These are phyloP conservation scores for Allolobophora icterica DNA, from an alignment of 2,888 invertebrate species.

Conservation along the genomic window DNA sequence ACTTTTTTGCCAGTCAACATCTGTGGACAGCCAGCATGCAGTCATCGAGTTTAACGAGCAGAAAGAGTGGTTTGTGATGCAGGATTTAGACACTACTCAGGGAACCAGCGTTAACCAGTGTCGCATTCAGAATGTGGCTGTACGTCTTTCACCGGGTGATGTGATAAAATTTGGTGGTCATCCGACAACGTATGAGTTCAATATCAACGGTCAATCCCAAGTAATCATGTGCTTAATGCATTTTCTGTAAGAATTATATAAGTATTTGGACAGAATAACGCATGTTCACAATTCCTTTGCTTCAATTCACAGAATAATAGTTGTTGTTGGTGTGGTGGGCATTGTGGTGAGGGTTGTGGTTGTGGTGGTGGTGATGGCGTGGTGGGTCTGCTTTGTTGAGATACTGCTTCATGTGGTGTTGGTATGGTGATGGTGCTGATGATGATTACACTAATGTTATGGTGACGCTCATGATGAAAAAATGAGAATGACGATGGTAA, in stretches of 20 bases:
- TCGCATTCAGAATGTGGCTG: constrained; percentile 64
- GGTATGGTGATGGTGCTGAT: not conserved
- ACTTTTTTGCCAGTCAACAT: constrained; percentile 53
- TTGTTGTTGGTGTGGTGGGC: not conserved
- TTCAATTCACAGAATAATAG: not conserved
- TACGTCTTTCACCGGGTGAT: constrained; percentile 63
- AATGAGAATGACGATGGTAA: not conserved
- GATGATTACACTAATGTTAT: not conserved
- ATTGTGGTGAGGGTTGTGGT: not conserved
- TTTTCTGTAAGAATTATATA: not conserved
- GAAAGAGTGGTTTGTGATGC: constrained; percentile 62
- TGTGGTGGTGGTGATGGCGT: not conserved
- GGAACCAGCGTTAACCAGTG: constrained; percentile 66
- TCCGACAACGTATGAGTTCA: constrained; percentile 59
- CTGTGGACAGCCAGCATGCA: constrained; percentile 64
- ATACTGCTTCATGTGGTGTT: not conserved
- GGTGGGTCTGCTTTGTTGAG: not conserved
- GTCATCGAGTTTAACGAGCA: constrained; percentile 63
- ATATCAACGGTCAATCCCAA: not conserved
- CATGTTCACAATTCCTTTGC: not conserved
- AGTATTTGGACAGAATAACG: not conserved
- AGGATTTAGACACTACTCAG: constrained; percentile 64
- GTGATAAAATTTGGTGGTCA: constrained; percentile 61
- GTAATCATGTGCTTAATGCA: not conserved
- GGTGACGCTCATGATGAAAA: not conserved